Evolutionary conservation across 2,888 invertebrate genomes (phyloP), one percentile per base, ranked within the genome.

Genomic region (Nephrocerus scutellatus): DNA sequence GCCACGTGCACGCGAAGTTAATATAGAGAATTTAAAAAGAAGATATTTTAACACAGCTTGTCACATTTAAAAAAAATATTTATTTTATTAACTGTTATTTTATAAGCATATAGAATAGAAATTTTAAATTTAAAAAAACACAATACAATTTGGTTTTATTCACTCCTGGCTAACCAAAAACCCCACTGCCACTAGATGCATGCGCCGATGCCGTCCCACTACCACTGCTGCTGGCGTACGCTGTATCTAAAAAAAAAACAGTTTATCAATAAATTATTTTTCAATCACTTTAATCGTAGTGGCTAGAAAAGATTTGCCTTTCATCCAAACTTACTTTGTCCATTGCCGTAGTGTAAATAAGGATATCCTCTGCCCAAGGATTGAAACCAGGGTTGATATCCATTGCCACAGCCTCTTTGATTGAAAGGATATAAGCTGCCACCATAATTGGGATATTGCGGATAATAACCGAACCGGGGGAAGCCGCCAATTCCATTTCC

Each of bases 181-280:
- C 47, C 1, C 43, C 28, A 8, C 35, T 40, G 5, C 50, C 50
- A 43, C 43, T 42, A 12, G 46, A 43, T 20, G 47, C 50, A 35
- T 43, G 44, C 7, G 47, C 50, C 20, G 44, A 40, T 18, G 50
- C 50, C 25, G 37, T 36, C 4, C 47, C 49, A 16, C 49, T 48
- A 6, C 49, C 52, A 25, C 46, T 47, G 21, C 41, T 44, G 15
- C 51, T 48, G 3, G 49, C 43, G 41, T 30, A 54, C 2, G 50
- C 49, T 5, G 44, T 44, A 41, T 40, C 53, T 53, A 49, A 6
- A 52, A 43, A 43, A 48, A 50, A 28, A 33, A 45, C 46, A 46
- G 36, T 47, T 47, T 37, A 46, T 45, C 44, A 29, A 13, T 39
- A 41, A 38, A 43, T 19, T 16, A 32, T 19, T 28, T 22, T 3